Percentiles rank a stretch among this genome's conserved stretches.
phyloP scores from a whole-genome alignment of 2,797 vertebrate species.

The Sebastes kiyomatsui region DNA sequence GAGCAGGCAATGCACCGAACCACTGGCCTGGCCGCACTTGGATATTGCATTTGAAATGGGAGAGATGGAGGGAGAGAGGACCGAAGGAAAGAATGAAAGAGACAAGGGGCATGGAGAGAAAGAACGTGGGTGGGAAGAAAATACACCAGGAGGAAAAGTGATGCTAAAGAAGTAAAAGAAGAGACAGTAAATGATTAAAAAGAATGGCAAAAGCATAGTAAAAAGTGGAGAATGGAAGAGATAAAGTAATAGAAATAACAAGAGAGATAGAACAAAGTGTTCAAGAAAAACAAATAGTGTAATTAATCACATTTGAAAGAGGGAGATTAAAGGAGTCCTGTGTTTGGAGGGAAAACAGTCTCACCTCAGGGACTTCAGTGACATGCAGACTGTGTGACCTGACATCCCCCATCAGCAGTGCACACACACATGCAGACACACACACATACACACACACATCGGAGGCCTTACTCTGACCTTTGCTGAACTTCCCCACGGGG shows the following conservation, averaged over 20 bases:
- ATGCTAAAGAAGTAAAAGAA: not conserved
- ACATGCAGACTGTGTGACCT: slow-evolving; percentile 26
- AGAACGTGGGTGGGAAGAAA: not conserved
- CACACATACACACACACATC: slow-evolving; percentile 16
- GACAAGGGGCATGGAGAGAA: not conserved
- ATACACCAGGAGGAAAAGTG: not conserved
- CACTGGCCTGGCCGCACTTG: slow-evolving; percentile 42
- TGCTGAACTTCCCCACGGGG: slow-evolving; percentile 54
- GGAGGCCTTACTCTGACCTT: slow-evolving; percentile 55
- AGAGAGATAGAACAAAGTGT: not conserved
- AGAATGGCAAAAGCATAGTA: not conserved
- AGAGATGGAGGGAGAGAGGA: slow-evolving; percentile 23
- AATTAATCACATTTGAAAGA: slow-evolving; percentile 65
- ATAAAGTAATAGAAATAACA: not conserved
- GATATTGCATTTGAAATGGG: slow-evolving; percentile 42
- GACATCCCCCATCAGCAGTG: slow-evolving; percentile 8
- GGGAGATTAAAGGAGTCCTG: slow-evolving; percentile 53
- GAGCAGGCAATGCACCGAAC: slow-evolving; percentile 34
- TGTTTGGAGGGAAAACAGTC: slow-evolving; percentile 70
- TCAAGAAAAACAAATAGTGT: slow-evolving; percentile 50
- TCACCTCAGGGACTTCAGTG: slow-evolving; percentile 30
- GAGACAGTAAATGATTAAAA: not conserved
- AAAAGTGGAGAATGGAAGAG: not conserved
- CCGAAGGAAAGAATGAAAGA: slow-evolving; percentile 4
- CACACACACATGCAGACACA: slow-evolving; percentile 1